phyloP scores from a whole-genome alignment of 2,113 vertebrate genomes.

The Oncorhynchus tshawytscha region DNA sequence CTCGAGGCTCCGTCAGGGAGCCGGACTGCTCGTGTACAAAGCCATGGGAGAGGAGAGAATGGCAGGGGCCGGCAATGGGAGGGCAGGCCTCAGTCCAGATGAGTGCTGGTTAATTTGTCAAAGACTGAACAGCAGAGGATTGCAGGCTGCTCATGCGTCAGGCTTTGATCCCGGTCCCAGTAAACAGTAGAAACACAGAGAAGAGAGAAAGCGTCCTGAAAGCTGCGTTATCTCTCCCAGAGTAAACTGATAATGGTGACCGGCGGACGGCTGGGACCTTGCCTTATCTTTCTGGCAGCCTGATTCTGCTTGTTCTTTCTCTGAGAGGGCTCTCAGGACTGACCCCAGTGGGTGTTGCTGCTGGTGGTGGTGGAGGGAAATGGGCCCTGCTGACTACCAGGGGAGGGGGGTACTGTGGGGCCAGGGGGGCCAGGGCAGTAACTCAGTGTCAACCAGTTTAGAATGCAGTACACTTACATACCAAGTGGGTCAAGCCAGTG shows the following conservation, averaged over 20 bases:
- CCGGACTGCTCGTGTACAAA: slow-evolving; percentile 6
- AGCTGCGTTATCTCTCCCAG: slow-evolving; percentile 67
- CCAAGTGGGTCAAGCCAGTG: background rate
- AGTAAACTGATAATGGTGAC: slow-evolving; percentile 69
- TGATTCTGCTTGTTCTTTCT: slow-evolving; percentile 61
- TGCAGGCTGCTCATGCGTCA: slow-evolving; percentile 44
- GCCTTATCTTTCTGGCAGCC: slow-evolving; percentile 52
- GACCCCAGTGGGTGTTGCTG: slow-evolving; percentile 25
- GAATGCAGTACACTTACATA: background rate
- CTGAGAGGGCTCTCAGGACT: slow-evolving; percentile 35
- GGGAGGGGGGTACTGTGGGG: background rate
- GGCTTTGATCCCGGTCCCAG: slow-evolving; percentile 69
- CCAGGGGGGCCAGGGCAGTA: background rate
- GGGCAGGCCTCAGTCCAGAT: slow-evolving; percentile 34
- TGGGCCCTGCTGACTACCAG: background rate
- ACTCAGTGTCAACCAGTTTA: background rate
- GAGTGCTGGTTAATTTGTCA: slow-evolving; percentile 53
- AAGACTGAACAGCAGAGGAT: slow-evolving; percentile 58
- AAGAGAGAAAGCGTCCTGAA: slow-evolving; percentile 42
- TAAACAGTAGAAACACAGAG: slow-evolving; percentile 62
- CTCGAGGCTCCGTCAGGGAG: slow-evolving; percentile 31
- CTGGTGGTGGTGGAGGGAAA: slow-evolving; percentile 35
- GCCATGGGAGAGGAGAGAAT: slow-evolving; percentile 4
- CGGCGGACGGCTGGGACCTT: slow-evolving; percentile 57
- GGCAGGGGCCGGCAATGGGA: background rate